A percentile compares a stretch with the other conserved stretches of the same genome.
Conservation (phyloP, 2,797 vertebrate species). For the Macrochelys suwanniensis region DNA sequence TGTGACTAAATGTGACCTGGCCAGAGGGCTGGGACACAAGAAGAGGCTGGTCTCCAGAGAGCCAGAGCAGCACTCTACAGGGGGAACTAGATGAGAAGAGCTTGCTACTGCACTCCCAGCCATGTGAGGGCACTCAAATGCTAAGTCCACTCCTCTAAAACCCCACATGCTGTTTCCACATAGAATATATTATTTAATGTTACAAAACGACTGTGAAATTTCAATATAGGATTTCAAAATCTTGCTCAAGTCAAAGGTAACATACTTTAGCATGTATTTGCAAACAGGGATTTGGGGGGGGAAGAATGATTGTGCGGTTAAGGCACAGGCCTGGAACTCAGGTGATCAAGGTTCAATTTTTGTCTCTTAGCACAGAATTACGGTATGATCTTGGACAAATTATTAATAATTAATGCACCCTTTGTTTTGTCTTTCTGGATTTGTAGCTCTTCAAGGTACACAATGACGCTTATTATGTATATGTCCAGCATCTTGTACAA, state of each 20-base stretch:
- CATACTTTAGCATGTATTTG: neutral
- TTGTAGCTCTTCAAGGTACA: fast-evolving
- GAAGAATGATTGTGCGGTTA: neutral
- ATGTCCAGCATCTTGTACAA: neutral
- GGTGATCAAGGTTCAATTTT: neutral
- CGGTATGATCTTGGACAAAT: neutral
- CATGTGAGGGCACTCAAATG: neutral
- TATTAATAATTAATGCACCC: neutral
- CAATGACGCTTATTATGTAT: fast-evolving
- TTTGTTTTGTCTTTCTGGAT: neutral
- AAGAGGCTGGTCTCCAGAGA: neutral
- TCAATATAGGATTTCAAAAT: neutral
- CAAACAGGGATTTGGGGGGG: neutral
- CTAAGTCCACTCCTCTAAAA: neutral
- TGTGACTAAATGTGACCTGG: neutral
- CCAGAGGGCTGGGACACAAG: neutral
- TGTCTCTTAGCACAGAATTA: neutral
- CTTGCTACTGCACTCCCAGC: neutral
- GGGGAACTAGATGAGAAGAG: neutral
- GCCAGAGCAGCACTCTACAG: neutral
- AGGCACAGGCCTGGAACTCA: fast-evolving
- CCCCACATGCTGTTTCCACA: neutral
- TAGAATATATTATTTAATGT: neutral
- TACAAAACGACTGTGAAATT: neutral
- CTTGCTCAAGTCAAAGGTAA: neutral